Base-by-base conservation (phyloP, 2,113 vertebrate genomes). In the Engystomops pustulosus region DNA sequence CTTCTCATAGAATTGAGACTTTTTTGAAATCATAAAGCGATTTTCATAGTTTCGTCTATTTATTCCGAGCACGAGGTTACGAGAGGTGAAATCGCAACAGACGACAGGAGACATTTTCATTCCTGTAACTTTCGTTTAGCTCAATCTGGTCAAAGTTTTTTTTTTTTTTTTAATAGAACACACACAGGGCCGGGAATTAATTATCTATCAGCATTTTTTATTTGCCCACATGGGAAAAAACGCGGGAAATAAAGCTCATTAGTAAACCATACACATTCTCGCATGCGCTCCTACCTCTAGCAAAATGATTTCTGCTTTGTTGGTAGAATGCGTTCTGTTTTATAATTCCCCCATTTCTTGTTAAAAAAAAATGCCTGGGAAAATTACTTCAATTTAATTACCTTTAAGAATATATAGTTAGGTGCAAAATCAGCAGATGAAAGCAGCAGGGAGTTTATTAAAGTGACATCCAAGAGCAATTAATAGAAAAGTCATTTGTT, bases 11-110 rank as follows among this genome's bases (percentile, higher is more conserved):
- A 69, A 55, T 51, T 17, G 58, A 85, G 75, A 69, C 62, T 79
- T 79, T 79, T 79, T 70, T 79, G 32, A 44, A 85, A 85, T 58
- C 74, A 68, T 85, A 70, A 85, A 85, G 70, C 34, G 32, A 79
- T 85, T 79, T 85, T 85, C 74, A 79, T 85, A 85, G 62, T 79
- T 85, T 70, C 17, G 17, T 79, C 41, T 85, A 70, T 85, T 78
- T 85, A 79, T 79, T 23, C 62, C 32, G 76, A 85, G 30, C 18
- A 4, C 3, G 47, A 62, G 83, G 83, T 85, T 79, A 85, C 30
- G 45, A 41, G 83, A 85, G 83, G 75, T 85, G 65, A 85, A 85
- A 70, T 68, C n/a, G 36, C 41, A 79, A 79, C 45, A 68, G 38
- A 77, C 74, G 45, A 55, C 20, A 85, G 10, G 49, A 85, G 60